A percentile compares a stretch with the other conserved stretches of the same genome.
Conservation (phyloP, 1,140 invertebrate genomes). For the Papilio machaon region DNA sequence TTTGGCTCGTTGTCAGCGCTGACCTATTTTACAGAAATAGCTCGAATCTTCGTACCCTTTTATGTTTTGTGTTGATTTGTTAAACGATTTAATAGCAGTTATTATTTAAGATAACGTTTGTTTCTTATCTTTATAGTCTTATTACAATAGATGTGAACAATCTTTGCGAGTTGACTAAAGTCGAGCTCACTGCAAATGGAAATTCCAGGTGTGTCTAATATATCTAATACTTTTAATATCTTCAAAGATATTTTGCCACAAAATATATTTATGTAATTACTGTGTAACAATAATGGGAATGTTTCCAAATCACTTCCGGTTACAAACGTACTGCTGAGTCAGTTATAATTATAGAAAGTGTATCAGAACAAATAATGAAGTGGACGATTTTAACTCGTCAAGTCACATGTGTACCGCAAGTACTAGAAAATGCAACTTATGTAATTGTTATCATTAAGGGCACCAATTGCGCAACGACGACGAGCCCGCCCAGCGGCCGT, state of each 20-base stretch:
- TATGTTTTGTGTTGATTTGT: not conserved
- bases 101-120: not conserved
- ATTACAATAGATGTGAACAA: slow-evolving; percentile 16
- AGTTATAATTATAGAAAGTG: slow-evolving; percentile 30
- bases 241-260: slow-evolving; percentile 1
- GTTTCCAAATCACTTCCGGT: slow-evolving; percentile 28
- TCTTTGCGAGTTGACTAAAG: slow-evolving; percentile 11
- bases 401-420: slow-evolving; percentile 5
- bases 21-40: slow-evolving; percentile 36
- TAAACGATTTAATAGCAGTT: not conserved
- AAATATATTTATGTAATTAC: slow-evolving; percentile 30
- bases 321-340: slow-evolving; percentile 20
- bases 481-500: slow-evolving; percentile 42
- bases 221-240: not conserved
- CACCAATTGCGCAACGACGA: slow-evolving; percentile 51
- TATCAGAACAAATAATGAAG: slow-evolving; percentile 17
- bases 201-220: not conserved
- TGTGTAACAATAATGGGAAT: slow-evolving; percentile 35
- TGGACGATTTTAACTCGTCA: slow-evolving; percentile 19
- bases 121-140: not conserved
- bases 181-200: not conserved
- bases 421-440: slow-evolving; percentile 49
- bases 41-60: slow-evolving; percentile 3
- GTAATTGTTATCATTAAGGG: slow-evolving; percentile 64
- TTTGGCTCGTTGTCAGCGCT: slow-evolving; percentile 33